Percentiles rank a stretch among this genome's conserved stretches.
phyloP scores from a whole-genome alignment of 1,140 invertebrate species.

The Sipha flava region DNA sequence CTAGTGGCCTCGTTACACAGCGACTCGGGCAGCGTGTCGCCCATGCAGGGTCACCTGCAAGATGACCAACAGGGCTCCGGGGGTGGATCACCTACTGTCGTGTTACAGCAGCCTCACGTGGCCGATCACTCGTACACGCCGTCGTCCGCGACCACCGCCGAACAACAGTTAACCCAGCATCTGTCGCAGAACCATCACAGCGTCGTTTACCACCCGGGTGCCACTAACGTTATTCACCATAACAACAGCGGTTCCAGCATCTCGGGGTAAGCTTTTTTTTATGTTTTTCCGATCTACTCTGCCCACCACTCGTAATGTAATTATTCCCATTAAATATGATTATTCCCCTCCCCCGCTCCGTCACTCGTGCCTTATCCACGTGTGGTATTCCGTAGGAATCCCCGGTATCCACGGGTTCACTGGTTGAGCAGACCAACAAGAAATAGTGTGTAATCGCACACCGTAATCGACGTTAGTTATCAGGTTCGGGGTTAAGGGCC shows the following conservation, averaged over 20 bases:
- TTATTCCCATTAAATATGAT: too few relatives aligned
- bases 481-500: too few relatives aligned
- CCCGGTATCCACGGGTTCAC: too few relatives aligned
- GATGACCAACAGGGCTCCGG: background rate
- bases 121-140: conserved; percentile 24
- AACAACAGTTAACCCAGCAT: background rate
- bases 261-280: background rate
- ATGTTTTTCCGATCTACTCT: background rate
- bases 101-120: background rate
- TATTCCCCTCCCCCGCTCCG: too few relatives aligned
- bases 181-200: background rate
- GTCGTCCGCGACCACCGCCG: background rate
- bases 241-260: conserved; percentile 3
- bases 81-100: background rate
- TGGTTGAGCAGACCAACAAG: too few relatives aligned
- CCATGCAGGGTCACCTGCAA: background rate
- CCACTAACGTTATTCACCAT: conserved; percentile 2
- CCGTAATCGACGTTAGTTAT: too few relatives aligned
- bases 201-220: background rate
- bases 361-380: too few relatives aligned
- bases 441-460: too few relatives aligned
- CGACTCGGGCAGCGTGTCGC: background rate
- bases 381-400: too few relatives aligned
- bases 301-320: too few relatives aligned
- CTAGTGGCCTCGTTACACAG: conserved; percentile 16